These are phyloP conservation scores for Labeo calbasu DNA, from an alignment of 2,797 vertebrate species.

Conservation along the genomic window DNA sequence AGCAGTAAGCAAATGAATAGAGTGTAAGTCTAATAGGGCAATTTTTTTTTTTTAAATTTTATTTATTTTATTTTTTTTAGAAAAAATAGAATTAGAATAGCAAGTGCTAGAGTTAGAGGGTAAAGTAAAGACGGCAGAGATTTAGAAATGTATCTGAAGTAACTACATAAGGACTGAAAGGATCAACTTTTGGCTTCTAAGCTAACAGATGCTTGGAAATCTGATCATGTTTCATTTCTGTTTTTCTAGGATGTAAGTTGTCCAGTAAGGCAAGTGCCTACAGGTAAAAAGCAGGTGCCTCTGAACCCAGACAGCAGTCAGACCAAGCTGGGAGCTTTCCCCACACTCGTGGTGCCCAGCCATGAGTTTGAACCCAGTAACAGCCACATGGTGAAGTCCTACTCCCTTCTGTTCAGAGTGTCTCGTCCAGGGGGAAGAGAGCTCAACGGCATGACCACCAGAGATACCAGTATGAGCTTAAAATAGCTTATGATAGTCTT, in stretches of 20 bases:
- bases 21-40: too few species aligned
- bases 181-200: neutral
- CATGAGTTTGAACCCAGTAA: slow-evolving; percentile 91
- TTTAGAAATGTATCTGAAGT: neutral
- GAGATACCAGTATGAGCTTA: slow-evolving; percentile 85
- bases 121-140: too few species aligned
- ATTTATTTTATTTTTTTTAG: too few species aligned
- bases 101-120: too few species aligned
- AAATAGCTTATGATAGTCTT: neutral
- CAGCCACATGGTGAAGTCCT: slow-evolving; percentile 92
- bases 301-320: slow-evolving; percentile 88
- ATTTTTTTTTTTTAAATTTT: too few species aligned
- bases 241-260: slow-evolving; percentile 86
- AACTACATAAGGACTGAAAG: too few species aligned
- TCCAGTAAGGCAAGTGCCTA: slow-evolving; percentile 89
- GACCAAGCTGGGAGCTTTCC: slow-evolving; percentile 84
- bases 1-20: too few species aligned
- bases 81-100: too few species aligned
- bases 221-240: slow-evolving; percentile 40
- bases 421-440: slow-evolving; percentile 85
- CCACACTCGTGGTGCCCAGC: slow-evolving; percentile 86
- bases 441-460: slow-evolving; percentile 83
- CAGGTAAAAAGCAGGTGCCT: slow-evolving; percentile 91
- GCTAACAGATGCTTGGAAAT: neutral
- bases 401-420: slow-evolving; percentile 88